Conservation (phyloP, 2,888 invertebrate genomes). For the Mesorhabditis spiculigera region DNA sequence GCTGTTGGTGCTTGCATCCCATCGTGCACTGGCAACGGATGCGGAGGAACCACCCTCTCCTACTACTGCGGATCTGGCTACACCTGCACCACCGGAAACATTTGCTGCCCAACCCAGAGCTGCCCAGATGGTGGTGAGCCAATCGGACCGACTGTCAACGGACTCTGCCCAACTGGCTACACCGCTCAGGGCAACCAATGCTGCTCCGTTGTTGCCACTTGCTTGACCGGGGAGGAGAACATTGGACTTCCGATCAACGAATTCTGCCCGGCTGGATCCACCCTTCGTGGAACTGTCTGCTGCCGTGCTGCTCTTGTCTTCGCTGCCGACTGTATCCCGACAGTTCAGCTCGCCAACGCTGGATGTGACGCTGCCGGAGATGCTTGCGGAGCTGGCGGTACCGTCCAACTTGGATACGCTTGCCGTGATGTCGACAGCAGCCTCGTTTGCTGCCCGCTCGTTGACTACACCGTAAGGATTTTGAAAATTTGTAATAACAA, state of each 20-base stretch:
- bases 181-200: conserved; percentile 44
- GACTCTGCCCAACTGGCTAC: conserved; percentile 52
- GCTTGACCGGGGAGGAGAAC: conserved; percentile 9
- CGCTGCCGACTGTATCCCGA: conserved; percentile 16
- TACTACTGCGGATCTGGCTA: conserved; percentile 55
- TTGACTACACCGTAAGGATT: conserved; percentile 19
- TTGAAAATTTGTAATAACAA: too few species aligned
- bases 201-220: conserved; percentile 32
- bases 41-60: conserved; percentile 35
- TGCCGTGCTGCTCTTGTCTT: conserved; percentile 33
- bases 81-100: conserved; percentile 56
- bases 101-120: conserved; percentile 52
- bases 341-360: conserved; percentile 14
- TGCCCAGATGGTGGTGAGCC: conserved; percentile 51
- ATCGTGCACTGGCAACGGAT: conserved; percentile 40
- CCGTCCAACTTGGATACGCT: conserved; percentile 27
- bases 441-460: conserved; percentile 36
- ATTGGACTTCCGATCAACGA: conserved; percentile 20
- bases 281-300: conserved; percentile 50
- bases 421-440: conserved; percentile 35
- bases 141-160: conserved; percentile 55
- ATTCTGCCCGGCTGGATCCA: conserved; percentile 45
- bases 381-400: background rate
- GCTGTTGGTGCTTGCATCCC: conserved; percentile 50
- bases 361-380: conserved; percentile 12